Evolutionary conservation across 92 coral and sea anemone species (phyloP).

Genomic region (Porites rus): DNA sequence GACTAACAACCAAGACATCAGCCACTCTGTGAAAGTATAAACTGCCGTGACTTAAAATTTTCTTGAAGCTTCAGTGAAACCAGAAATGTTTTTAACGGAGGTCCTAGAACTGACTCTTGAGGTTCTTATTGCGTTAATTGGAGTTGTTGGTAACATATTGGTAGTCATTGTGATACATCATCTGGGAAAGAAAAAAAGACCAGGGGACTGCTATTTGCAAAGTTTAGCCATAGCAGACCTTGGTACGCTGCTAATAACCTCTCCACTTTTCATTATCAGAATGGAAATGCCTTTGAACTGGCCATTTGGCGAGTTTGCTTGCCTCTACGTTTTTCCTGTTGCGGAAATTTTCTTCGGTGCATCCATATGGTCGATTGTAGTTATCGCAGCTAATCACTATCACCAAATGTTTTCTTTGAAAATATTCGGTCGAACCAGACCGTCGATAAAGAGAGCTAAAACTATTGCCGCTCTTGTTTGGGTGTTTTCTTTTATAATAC

Average conservation of each 20-base stretch:
- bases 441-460: neutral
- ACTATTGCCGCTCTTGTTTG: neutral
- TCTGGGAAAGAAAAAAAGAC: neutral
- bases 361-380: slow-evolving; percentile 62
- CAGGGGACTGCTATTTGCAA: slow-evolving; percentile 38
- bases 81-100: neutral
- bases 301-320: slow-evolving; percentile 48
- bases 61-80: no score
- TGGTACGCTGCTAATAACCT: slow-evolving; percentile 37
- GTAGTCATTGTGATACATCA: neutral
- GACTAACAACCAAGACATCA: no score
- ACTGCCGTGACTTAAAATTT: no score
- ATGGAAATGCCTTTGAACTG: neutral
- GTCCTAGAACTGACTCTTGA: neutral
- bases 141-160: neutral
- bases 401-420: slow-evolving; percentile 7
- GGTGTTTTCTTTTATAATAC: neutral
- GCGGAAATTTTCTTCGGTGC: slow-evolving; percentile 45
- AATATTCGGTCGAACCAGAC: neutral
- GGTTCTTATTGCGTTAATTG: neutral
- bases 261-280: slow-evolving; percentile 7
- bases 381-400: slow-evolving; percentile 56
- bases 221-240: slow-evolving; percentile 67
- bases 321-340: slow-evolving; percentile 46
- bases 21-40: no score